Percentiles rank a stretch among this genome's conserved stretches.
These are phyloP conservation scores for Glaucopsyche alexis DNA, from an alignment of 2,888 invertebrate genomes.

Conservation along the genomic window DNA sequence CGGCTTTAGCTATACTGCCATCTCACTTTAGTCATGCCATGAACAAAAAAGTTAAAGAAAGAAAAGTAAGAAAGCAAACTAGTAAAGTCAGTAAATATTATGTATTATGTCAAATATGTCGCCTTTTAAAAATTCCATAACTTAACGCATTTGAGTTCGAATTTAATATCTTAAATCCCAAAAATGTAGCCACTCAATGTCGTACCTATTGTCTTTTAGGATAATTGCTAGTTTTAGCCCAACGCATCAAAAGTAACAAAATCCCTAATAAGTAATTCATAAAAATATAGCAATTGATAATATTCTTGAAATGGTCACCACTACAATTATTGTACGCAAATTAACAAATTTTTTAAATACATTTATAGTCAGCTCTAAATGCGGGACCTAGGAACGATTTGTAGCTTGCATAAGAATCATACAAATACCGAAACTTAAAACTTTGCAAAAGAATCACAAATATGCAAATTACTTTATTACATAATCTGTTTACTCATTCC, in stretches of 20 bases:
- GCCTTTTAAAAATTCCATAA: constrained; percentile 29
- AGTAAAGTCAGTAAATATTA: constrained; percentile 9
- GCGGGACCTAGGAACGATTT: constrained; percentile 2
- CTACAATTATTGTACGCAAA: background rate
- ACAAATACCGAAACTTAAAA: background rate
- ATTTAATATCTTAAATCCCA: constrained; percentile 34
- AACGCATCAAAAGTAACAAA: constrained; percentile 40
- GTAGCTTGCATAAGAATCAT: background rate
- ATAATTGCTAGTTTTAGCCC: constrained; percentile 41
- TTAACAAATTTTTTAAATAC: background rate
- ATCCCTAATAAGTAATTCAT: constrained; percentile 29
- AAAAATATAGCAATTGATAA: background rate
- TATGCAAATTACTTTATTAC: background rate
- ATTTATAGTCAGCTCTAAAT: constrained; percentile 18
- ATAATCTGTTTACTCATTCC: background rate
- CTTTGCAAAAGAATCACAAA: background rate
- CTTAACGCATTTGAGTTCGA: constrained; percentile 34
- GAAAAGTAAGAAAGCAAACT: constrained; percentile 8
- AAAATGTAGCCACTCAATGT: constrained; percentile 35
- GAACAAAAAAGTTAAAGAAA: constrained; percentile 19
- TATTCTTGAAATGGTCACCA: background rate
- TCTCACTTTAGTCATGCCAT: constrained; percentile 22
- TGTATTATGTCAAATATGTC: constrained; percentile 25
- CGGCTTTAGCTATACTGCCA: constrained; percentile 1
- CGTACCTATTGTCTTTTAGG: constrained; percentile 31